Evolutionary conservation across 2,113 vertebrate genomes (phyloP).

Genomic region (Paradisaea rubra): DNA sequence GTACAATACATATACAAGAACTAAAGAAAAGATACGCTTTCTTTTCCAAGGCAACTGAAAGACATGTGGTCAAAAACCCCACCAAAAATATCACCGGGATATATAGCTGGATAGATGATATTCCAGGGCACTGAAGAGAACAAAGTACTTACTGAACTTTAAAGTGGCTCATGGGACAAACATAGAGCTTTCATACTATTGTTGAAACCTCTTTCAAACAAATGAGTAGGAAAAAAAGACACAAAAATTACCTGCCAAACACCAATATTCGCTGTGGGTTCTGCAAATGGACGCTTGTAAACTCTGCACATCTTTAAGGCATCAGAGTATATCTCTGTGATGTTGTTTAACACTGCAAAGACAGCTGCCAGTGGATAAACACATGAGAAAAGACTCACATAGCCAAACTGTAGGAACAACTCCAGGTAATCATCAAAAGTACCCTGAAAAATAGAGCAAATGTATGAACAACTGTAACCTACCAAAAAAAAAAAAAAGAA

Average conservation of each 20-base stretch:
- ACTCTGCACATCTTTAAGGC: slow-evolving; percentile 96
- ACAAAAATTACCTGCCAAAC: slow-evolving; percentile 90
- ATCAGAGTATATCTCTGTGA: slow-evolving; percentile 92
- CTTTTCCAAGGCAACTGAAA: neutral
- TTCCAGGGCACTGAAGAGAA: neutral
- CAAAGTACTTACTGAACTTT: neutral
- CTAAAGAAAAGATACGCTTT: neutral
- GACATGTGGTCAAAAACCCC: neutral
- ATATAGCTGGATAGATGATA: neutral
- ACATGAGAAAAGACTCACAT: slow-evolving; percentile 97
- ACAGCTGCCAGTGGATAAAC: slow-evolving; percentile 93
- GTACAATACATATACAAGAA: neutral
- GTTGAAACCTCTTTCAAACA: neutral
- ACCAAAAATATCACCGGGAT: neutral
- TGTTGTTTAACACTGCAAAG: slow-evolving; percentile 92
- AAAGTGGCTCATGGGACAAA: neutral
- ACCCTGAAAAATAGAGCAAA: slow-evolving; percentile 73
- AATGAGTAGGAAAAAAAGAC: neutral
- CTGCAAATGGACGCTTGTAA: slow-evolving; percentile 92
- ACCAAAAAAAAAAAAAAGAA: neutral
- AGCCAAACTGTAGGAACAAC: slow-evolving; percentile 92
- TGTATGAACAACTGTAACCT: neutral
- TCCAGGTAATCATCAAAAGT: slow-evolving; percentile 98
- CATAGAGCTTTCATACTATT: neutral
- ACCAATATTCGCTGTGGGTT: slow-evolving; percentile 88